These are phyloP conservation scores for Thalassoma bifasciatum DNA, from an alignment of 2,113 vertebrate species.

Conservation along the genomic window DNA sequence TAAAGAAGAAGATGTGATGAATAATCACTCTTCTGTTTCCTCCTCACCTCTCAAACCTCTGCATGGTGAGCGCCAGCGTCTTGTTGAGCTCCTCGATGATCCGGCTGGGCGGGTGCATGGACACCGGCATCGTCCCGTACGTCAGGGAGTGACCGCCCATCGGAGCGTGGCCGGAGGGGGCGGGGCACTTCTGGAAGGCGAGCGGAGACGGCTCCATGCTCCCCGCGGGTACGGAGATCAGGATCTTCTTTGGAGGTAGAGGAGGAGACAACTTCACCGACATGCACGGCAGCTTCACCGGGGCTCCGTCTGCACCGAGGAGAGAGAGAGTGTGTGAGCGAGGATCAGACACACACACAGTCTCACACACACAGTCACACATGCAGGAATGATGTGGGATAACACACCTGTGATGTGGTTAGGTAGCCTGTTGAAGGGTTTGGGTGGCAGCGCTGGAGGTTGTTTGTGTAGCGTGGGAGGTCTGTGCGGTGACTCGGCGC, in stretches of 20 bases:
- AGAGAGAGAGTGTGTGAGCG: not conserved
- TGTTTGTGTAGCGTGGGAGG: constrained; percentile 92
- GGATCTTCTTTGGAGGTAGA: constrained; percentile 99
- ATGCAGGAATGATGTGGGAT: fast-evolving
- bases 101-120: constrained; percentile 89
- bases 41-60: constrained; percentile 96
- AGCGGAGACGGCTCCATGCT: constrained; percentile 88
- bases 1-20: no score
- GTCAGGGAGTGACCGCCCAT: constrained; percentile 89
- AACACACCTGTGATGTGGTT: constrained; percentile 89
- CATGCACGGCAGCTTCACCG: constrained; percentile 94
- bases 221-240: constrained; percentile 93
- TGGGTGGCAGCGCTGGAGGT: constrained; percentile 95
- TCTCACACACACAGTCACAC: fast-evolving
- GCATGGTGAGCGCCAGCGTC: constrained; percentile 97
- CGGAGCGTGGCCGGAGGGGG: constrained; percentile 84
- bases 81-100: constrained; percentile 98
- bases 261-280: constrained; percentile 94
- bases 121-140: constrained; percentile 86
- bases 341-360: not conserved
- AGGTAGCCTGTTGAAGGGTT: constrained; percentile 94
- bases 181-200: constrained; percentile 89
- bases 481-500: constrained; percentile 89
- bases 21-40: no score
- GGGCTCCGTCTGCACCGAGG: constrained; percentile 86